Conservation (phyloP, 2,113 vertebrate species). For the Mobula hypostoma region DNA sequence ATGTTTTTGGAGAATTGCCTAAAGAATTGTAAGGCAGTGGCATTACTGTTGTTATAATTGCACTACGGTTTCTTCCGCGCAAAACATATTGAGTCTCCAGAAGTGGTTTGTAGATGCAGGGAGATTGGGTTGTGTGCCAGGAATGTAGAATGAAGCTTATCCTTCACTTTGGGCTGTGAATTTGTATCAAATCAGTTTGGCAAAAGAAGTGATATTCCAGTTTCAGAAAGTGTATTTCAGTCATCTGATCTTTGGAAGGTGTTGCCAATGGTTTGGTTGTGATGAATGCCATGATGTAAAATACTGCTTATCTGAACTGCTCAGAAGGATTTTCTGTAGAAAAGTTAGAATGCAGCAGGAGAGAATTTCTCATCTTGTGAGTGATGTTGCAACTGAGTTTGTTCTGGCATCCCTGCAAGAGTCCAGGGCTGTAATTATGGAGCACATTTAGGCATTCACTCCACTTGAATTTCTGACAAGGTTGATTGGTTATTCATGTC, state of each 20-base stretch:
- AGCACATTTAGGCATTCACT: no score
- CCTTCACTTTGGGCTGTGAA: background rate
- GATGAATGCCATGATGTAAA: background rate
- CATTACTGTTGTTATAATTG: background rate
- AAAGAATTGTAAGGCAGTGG: background rate
- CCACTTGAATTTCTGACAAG: no score
- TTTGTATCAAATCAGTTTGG: background rate
- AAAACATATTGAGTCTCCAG: background rate
- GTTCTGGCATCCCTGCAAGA: background rate
- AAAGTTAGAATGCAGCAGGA: background rate
- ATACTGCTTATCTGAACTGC: background rate
- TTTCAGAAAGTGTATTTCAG: background rate
- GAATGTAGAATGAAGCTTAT: background rate
- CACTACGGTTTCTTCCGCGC: background rate
- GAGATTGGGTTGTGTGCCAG: constrained; percentile 19
- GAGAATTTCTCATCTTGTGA: background rate
- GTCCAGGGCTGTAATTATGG: no score
- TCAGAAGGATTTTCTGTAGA: background rate
- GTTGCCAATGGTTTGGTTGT: background rate
- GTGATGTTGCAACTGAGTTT: background rate
- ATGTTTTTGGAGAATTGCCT: constrained; percentile 1
- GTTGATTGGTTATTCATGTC: no score
- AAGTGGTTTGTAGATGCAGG: background rate
- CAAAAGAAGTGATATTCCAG: background rate
- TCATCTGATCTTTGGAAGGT: background rate